Evolutionary conservation across 2,113 vertebrate genomes (phyloP).

Genomic region (Pelobates fuscus): DNA sequence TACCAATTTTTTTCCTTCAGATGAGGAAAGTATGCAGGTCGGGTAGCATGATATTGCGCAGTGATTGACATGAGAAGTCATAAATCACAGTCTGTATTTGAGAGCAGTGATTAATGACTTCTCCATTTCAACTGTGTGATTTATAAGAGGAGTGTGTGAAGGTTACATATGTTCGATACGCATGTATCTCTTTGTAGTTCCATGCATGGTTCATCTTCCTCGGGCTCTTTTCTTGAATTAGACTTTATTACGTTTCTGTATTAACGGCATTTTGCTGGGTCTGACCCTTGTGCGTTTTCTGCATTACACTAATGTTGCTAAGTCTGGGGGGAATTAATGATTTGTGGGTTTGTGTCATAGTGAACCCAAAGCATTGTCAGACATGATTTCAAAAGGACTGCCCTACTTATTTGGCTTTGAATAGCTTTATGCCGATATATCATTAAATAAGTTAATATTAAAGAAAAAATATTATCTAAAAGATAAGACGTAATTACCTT

Average conservation of each 20-base stretch:
- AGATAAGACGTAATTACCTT: no score
- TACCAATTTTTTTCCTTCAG: slow-evolving; percentile 16
- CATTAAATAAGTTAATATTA: slow-evolving; percentile 29
- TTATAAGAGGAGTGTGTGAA: slow-evolving; percentile 51
- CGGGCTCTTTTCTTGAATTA: slow-evolving; percentile 51
- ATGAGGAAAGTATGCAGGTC: neutral
- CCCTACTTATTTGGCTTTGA: slow-evolving; percentile 35
- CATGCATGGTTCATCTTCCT: slow-evolving; percentile 47
- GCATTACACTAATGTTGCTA: slow-evolving; percentile 44
- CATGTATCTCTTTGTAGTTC: slow-evolving; percentile 50
- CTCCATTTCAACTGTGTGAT: slow-evolving; percentile 47
- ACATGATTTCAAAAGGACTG: slow-evolving; percentile 37
- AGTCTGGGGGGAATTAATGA: slow-evolving; percentile 49
- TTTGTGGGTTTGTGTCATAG: slow-evolving; percentile 48
- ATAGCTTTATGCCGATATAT: slow-evolving; percentile 9
- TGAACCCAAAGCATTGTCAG: slow-evolving; percentile 41
- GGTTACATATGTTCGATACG: slow-evolving; percentile 51
- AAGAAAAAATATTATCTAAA: neutral
- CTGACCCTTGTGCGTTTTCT: slow-evolving; percentile 50
- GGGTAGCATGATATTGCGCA: slow-evolving; percentile 26
- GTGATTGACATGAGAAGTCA: slow-evolving; percentile 51
- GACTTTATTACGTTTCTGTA: slow-evolving; percentile 48
- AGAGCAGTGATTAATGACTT: slow-evolving; percentile 51
- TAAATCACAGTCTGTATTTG: slow-evolving; percentile 50
- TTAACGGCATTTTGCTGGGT: slow-evolving; percentile 43